Base-by-base conservation (phyloP, 1,140 invertebrate species). In the Drosophila subobscura region DNA sequence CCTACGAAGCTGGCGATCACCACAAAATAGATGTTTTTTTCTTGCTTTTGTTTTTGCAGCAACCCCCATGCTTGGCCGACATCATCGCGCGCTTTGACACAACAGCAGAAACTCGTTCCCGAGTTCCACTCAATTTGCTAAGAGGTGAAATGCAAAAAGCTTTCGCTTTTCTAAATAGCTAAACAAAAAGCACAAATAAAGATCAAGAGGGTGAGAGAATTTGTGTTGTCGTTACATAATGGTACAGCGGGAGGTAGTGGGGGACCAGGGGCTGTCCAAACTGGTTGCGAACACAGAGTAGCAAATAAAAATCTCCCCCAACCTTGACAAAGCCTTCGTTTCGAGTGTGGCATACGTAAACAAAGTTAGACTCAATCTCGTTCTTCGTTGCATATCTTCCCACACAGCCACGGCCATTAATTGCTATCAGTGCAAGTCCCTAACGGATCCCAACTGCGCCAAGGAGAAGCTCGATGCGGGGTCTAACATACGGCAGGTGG, bases 371-470 rank as follows among this genome's bases (percentile, higher is more conserved):
- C 6, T 5, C 33, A 37, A 42, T 10, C 12, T 42, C 37, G 4
- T 5, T 20, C 14, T 33, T 2, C 5, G 5, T 22, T 29, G 1
- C 12, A 2, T 22, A 27, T 54, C 5, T 55, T 50, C 40, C 7
- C 8, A 40, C n/a, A n/a, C 8, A 91, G 90, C 80, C 2, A 57
- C 68, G 52, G 90, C 90, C 40, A 91, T 91, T 45, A 88, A 77
- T 54, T 91, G 90, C 53, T 91, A 91, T 63, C 74, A 90, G 46
- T 91, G 90, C 65, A 91, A 90, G 60, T 91, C 90, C 10, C 51
- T 89, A 5, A 90, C 90, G 29, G 90, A 91, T 76, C 45, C 72
- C 23, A 85, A 85, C 37, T 91, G 90, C 52, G 80, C 77, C 53
- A 79, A 74, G 29, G 90, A 91, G 8, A 76, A 68, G 27, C 58